Percentiles rank a stretch among this genome's conserved stretches.
These are phyloP conservation scores for Recurvirostra avosetta DNA, from an alignment of 2,113 vertebrate genomes.

Conservation along the genomic window DNA sequence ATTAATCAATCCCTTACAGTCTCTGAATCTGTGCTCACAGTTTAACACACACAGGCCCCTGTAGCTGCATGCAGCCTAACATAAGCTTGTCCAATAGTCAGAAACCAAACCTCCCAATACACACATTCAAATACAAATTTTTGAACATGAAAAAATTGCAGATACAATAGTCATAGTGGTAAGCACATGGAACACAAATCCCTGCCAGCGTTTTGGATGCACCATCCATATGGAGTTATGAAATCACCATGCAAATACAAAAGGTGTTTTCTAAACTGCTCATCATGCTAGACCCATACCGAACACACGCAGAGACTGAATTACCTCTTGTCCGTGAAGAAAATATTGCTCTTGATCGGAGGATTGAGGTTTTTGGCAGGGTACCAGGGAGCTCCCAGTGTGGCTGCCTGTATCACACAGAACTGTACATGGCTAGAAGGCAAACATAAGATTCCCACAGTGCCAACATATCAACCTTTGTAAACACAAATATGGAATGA, in stretches of 20 bases:
- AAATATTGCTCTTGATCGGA: background rate
- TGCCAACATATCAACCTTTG: background rate
- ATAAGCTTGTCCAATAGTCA: background rate
- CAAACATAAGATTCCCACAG: background rate
- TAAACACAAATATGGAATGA: background rate
- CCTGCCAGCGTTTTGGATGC: rapidly evolving
- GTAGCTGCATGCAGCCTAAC: background rate
- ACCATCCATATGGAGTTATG: rapidly evolving
- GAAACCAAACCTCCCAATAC: background rate
- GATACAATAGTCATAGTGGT: background rate
- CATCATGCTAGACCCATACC: background rate
- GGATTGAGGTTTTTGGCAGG: slow-evolving; percentile 1
- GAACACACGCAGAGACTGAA: background rate
- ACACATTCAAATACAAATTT: background rate
- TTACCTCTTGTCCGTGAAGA: background rate
- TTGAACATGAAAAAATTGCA: background rate
- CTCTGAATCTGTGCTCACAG: background rate
- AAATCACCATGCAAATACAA: background rate
- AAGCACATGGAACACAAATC: background rate
- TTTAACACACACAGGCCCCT: rapidly evolving
- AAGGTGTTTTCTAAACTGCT: background rate
- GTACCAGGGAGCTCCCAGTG: background rate
- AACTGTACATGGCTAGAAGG: background rate
- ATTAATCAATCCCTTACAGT: background rate
- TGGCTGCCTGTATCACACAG: background rate